Evolutionary conservation across 2,888 invertebrate genomes (phyloP).

Genomic region (Enchytraeus crypticus): DNA sequence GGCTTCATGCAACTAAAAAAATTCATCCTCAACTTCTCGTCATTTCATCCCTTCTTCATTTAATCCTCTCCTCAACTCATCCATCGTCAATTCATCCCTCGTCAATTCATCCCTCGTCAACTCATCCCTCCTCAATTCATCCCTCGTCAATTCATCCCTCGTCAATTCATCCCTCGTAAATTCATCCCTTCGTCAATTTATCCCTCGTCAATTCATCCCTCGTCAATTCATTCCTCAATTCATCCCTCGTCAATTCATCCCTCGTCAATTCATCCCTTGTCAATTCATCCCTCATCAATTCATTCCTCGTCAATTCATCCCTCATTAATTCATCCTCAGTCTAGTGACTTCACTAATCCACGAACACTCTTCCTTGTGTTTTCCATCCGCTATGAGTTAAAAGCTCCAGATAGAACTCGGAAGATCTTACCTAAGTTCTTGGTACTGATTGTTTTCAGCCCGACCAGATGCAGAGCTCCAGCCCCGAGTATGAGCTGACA

Average conservation of each 20-base stretch:
- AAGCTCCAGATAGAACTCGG: background rate
- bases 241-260: too few relatives aligned
- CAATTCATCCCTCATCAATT: too few relatives aligned
- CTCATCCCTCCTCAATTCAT: too few relatives aligned
- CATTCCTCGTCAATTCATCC: too few relatives aligned
- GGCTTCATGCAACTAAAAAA: too few relatives aligned
- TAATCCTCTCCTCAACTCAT: background rate
- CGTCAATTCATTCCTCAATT: too few relatives aligned
- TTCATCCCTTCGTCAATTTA: background rate
- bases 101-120: too few relatives aligned
- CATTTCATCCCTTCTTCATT: background rate
- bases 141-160: too few relatives aligned
- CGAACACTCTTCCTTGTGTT: background rate
- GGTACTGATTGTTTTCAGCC: conserved; percentile 63
- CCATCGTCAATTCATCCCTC: too few relatives aligned
- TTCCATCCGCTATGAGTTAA: background rate
- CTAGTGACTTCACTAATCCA: background rate
- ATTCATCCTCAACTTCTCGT: background rate
- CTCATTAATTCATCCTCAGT: too few relatives aligned
- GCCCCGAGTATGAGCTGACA: conserved; percentile 93
- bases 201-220: too few relatives aligned
- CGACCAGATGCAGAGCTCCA: conserved; percentile 87
- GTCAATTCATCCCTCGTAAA: background rate
- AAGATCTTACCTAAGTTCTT: conserved; percentile 65
- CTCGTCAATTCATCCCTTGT: too few relatives aligned